A percentile compares a stretch with the other conserved stretches of the same genome.
Conservation (phyloP, 2,888 invertebrate species). For the Parnassius orleans region DNA sequence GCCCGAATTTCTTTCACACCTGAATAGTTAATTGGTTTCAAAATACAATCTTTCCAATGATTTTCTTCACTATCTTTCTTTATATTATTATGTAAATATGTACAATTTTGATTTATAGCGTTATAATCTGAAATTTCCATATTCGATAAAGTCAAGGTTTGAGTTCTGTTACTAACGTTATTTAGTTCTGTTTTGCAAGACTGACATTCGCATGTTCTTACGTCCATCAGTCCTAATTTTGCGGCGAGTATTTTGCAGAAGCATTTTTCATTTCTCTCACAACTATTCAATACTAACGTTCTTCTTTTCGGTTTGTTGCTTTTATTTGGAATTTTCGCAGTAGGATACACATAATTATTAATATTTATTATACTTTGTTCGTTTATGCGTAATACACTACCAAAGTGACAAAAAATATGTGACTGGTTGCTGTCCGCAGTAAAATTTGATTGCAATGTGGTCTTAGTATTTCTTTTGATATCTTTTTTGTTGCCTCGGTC, state of each 20-base stretch:
- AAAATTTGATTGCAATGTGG: conserved; percentile 30
- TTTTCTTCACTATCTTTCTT: neutral
- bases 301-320: neutral
- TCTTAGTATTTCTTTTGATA: neutral
- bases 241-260: conserved; percentile 29
- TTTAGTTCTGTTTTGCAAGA: neutral
- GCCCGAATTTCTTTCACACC: neutral
- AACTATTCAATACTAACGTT: neutral
- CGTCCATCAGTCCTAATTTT: conserved; percentile 15
- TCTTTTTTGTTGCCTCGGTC: conserved; percentile 3
- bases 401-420: conserved; percentile 47
- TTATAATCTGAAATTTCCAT: neutral
- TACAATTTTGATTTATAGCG: neutral
- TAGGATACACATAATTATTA: conserved; percentile 21
- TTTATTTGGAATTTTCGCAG: conserved; percentile 3
- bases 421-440: conserved; percentile 48
- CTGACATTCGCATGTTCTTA: conserved; percentile 1
- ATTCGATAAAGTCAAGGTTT: neutral
- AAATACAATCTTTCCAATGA: neutral
- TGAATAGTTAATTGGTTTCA: neutral
- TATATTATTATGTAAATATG: neutral
- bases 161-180: neutral
- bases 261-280: conserved; percentile 10
- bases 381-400: conserved; percentile 34
- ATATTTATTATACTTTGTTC: conserved; percentile 17